Percentiles rank a stretch among this genome's conserved stretches.
phyloP scores from a whole-genome alignment of 1,140 invertebrate genomes.

The Magallana ariakensis region DNA sequence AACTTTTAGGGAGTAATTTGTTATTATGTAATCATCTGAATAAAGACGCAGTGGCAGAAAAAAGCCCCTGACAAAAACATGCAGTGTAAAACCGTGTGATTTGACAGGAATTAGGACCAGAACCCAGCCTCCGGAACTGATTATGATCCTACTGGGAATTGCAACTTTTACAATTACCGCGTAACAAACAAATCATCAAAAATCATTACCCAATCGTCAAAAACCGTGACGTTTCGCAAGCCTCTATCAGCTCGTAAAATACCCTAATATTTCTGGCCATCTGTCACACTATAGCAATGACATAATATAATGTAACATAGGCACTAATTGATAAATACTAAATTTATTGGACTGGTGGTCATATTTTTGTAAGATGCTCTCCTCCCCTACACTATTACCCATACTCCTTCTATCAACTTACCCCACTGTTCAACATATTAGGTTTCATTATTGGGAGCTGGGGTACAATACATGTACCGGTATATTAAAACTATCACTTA shows the following conservation, averaged over 20 bases:
- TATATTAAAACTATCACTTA: too few relatives aligned
- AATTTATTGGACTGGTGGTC: too few relatives aligned
- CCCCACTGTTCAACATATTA: too few relatives aligned
- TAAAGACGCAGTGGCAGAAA: not conserved
- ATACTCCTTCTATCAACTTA: too few relatives aligned
- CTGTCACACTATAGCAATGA: constrained; percentile 5
- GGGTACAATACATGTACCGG: too few relatives aligned
- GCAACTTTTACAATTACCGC: not conserved
- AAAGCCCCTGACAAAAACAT: not conserved
- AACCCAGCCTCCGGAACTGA: not conserved
- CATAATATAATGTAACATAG: not conserved
- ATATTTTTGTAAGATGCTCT: too few relatives aligned
- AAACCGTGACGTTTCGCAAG: not conserved
- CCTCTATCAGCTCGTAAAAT: not conserved
- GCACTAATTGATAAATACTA: not conserved
- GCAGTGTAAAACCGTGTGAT: not conserved
- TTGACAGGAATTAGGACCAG: constrained; percentile 1
- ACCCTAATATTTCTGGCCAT: not conserved
- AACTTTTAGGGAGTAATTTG: not conserved
- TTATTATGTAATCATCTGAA: not conserved
- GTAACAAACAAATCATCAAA: constrained; percentile 25
- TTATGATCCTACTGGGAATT: not conserved
- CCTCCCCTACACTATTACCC: too few relatives aligned
- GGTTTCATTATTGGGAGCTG: too few relatives aligned
- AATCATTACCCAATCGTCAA: constrained; percentile 12